Base-by-base conservation (phyloP, 1,140 invertebrate genomes). In the Bacillus rossius region DNA sequence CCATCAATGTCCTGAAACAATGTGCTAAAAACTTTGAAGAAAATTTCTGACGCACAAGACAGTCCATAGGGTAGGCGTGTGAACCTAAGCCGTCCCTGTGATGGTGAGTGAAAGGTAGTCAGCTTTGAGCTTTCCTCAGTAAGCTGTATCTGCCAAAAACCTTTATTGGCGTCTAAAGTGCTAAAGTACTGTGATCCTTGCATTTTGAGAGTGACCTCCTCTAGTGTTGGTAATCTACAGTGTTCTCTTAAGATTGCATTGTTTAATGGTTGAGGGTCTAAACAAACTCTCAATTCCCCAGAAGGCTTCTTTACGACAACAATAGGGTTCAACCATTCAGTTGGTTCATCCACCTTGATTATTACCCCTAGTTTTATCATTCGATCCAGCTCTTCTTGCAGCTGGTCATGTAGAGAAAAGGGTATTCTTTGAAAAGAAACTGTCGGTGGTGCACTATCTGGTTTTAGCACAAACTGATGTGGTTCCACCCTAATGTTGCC, bases 311-410 rank as follows among this genome's bases (percentile, higher is more conserved):
- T 29, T 0, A 80, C 73, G 2, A 73, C 65, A n/a, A n/a, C n/a
- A 0, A 82, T 63, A 0, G 77, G 77, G 4, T 77, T 73, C 5
- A 73, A 76, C 78, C 77, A 82, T 40, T 77, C 69, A n/a, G 70
- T 72, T 58, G 62, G 59, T 45, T 71, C 49, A 16, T 3, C 65
- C 16, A 77, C 69, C 49, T 65, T 63, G 16, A 77, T 70, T n/a
- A n/a, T n/a, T 17, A 75, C 67, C 29, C 73, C 71, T 52, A 64
- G 52, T 7, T 57, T 38, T 26, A 68, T 69, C 43, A 76, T 54
- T 25, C 63, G 60, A 8, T 69, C 61, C 10, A 78, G 55, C 65
- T 79, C 69, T 5, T 65, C 17, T 8, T 75, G 67, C 8, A 78
- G 61, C 52, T 69, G 63, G 16, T 67, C 52, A 59, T 60, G 67